Conservation (phyloP, 2,888 invertebrate genomes). For the Brenthis daphne region DNA sequence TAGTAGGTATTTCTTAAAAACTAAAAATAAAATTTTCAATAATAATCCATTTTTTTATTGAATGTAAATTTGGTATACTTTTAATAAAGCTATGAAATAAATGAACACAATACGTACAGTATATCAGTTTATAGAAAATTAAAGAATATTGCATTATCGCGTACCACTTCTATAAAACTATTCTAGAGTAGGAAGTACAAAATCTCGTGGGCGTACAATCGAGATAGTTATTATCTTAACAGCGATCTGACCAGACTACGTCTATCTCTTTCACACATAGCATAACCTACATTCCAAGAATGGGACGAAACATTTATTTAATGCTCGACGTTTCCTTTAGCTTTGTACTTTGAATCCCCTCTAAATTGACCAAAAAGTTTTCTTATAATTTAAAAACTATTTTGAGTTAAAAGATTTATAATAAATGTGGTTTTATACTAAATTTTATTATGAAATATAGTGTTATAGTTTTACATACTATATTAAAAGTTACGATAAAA, state of each 20-base stretch:
- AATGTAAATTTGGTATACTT: no score
- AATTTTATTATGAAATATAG: no score
- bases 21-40: no score
- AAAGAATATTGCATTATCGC: background rate
- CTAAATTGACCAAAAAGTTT: constrained; percentile 1
- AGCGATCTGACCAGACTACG: constrained; percentile 49
- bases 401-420: background rate
- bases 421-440: background rate
- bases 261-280: constrained; percentile 44
- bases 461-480: no score
- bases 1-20: no score
- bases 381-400: background rate
- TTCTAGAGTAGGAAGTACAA: constrained; percentile 51
- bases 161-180: constrained; percentile 15
- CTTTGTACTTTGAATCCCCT: constrained; percentile 1
- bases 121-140: background rate
- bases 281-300: constrained; percentile 46
- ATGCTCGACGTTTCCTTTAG: constrained; percentile 18
- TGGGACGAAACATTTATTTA: constrained; percentile 38
- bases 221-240: constrained; percentile 56
- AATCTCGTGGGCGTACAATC: constrained; percentile 57
- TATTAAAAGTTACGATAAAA: no score
- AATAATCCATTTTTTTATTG: no score
- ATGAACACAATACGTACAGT: no score
- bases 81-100: no score